These are phyloP conservation scores for Nysson spinosus DNA, from an alignment of 2,888 invertebrate species.

Conservation along the genomic window DNA sequence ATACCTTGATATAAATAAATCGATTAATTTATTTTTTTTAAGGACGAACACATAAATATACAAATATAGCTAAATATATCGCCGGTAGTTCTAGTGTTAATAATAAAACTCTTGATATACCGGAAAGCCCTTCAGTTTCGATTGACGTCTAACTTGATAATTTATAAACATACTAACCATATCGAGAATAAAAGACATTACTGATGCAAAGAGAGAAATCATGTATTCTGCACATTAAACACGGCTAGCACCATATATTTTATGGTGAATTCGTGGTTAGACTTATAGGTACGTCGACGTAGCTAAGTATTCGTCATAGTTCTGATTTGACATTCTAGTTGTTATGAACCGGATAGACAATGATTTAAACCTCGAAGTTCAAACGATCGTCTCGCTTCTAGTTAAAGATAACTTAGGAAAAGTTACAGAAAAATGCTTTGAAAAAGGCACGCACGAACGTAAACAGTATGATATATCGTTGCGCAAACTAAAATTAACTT, in stretches of 20 bases:
- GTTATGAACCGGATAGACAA: slow-evolving; percentile 32
- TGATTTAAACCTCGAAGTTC: slow-evolving; percentile 39
- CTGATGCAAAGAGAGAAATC: slow-evolving; percentile 30
- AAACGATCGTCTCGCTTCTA: slow-evolving; percentile 28
- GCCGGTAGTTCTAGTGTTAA: no score
- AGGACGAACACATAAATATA: no score
- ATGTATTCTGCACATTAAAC: slow-evolving; percentile 49
- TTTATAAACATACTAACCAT: slow-evolving; percentile 3
- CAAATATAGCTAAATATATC: no score
- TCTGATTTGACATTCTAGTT: slow-evolving; percentile 26
- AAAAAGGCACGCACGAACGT: no score
- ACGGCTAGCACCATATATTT: slow-evolving; percentile 55
- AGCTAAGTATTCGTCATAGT: slow-evolving; percentile 42
- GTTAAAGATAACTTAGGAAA: slow-evolving; percentile 15
- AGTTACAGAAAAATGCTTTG: slow-evolving; percentile 14
- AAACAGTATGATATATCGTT: no score
- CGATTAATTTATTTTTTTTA: no score
- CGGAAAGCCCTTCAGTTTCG: slow-evolving; percentile 16
- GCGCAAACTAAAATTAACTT: no score
- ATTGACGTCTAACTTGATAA: slow-evolving; percentile 21
- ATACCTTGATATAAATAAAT: no score
- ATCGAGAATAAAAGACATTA: slow-evolving; percentile 25
- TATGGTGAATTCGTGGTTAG: slow-evolving; percentile 49
- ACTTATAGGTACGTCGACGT: slow-evolving; percentile 33
- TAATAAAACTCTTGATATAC: background rate